Evolutionary conservation across 2,888 invertebrate genomes (phyloP).

Genomic region (Conus canariensis): DNA sequence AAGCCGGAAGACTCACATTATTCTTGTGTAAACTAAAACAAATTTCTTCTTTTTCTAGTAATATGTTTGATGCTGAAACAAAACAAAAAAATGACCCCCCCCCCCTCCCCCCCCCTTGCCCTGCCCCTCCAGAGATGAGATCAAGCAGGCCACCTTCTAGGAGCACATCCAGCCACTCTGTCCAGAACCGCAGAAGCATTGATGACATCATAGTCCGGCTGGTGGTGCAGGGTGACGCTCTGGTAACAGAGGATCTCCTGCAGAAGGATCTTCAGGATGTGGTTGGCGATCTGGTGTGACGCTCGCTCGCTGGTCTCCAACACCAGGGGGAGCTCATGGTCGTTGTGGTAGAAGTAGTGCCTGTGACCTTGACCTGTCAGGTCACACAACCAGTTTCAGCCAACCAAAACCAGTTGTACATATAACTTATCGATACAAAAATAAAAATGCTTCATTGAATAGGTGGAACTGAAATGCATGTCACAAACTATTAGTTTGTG

Average conservation of each 20-base stretch:
- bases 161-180: conserved; percentile 73
- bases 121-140: too few species aligned
- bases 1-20: too few species aligned
- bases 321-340: conserved; percentile 66
- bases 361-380: conserved; percentile 57
- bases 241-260: conserved; percentile 77
- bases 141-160: conserved; percentile 51
- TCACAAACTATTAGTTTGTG: too few species aligned
- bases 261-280: conserved; percentile 77
- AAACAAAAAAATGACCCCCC: too few species aligned
- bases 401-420: background rate
- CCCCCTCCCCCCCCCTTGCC: too few species aligned
- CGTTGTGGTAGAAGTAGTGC: conserved; percentile 70
- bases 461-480: too few species aligned
- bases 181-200: conserved; percentile 73
- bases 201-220: conserved; percentile 61
- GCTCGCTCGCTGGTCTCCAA: conserved; percentile 75
- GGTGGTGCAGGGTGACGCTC: conserved; percentile 70
- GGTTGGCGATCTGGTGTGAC: conserved; percentile 77
- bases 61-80: too few species aligned
- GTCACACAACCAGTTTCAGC: background rate
- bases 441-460: background rate
- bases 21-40: too few species aligned
- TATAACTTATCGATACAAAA: background rate
- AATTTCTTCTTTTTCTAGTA: too few species aligned